Base-by-base conservation (phyloP, 1,140 invertebrate species). In the Ericerus pela region DNA sequence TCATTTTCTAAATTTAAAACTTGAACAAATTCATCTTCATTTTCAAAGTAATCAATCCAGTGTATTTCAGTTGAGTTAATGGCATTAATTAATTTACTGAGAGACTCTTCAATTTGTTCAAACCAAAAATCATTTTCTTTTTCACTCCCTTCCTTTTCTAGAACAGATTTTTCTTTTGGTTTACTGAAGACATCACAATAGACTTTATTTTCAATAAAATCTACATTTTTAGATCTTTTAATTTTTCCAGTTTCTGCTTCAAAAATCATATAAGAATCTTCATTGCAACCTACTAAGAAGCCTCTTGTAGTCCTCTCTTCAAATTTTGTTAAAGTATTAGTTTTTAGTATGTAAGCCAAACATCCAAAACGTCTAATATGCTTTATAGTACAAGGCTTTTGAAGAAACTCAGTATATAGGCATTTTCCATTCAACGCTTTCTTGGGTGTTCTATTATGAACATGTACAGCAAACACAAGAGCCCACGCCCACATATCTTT, bases 401-500 rank as follows among this genome's bases (percentile, higher is more conserved):
- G 4, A 38, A n/a, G 5, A 38, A 38, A 38, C 36, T 16, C 4
- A 3, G 36, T 38, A 38, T 6, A 38, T 3, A 18, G 36, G 36
- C 36, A 38, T 14, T 38, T 38, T 6, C 36, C 36, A 16, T 14
- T 38, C 14, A 38, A 18, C n/a, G 36, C 20, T 38, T 38, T 38
- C 36, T 38, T 38, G 4, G 41, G 41, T 22, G 41, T 47, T 5
- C 27, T 10, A 43, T 58, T 58, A 18, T 51, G 53, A 8, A 38
- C 38, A 26, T 58, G 36, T 3, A 41, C 51, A 22, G 56, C 37
- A 24, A 33, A 38, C 47, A 12, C 5, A 24, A 59, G n/a, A 6
- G 54, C 58, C 16, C 31, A 55, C n/a, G 22, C 58, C 58, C 54
- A 56, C 56, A 54, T 37, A 11, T 54, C 16, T 31, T 58, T 38